Percentiles rank a stretch among this genome's conserved stretches.
Evolutionary conservation across 2,888 invertebrate genomes (phyloP).

Genomic region (Panzeria rudis): DNA sequence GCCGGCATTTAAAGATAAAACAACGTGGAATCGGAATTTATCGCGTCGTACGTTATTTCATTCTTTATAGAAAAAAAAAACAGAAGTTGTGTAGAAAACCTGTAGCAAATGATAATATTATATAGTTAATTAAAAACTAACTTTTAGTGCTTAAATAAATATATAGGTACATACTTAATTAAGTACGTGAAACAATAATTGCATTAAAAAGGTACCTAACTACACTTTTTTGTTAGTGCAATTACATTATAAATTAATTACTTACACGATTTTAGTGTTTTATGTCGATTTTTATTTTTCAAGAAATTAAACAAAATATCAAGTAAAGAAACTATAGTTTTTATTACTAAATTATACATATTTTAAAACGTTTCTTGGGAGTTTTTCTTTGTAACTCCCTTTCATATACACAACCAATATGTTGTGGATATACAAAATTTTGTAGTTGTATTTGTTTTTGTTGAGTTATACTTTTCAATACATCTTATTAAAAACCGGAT

Average conservation of each 20-base stretch:
- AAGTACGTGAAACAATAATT: neutral
- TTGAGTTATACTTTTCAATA: slow-evolving; percentile 17
- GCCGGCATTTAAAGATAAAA: slow-evolving; percentile 67
- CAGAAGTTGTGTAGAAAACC: neutral
- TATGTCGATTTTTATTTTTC: neutral
- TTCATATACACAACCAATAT: neutral
- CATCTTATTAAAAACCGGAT: slow-evolving; percentile 65
- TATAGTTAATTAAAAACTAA: neutral
- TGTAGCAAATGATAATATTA: neutral
- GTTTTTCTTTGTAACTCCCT: slow-evolving; percentile 32
- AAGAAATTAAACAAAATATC: neutral
- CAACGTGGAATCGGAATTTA: neutral
- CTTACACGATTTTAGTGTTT: neutral
- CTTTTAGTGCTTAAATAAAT: neutral
- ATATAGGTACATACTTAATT: too few relatives aligned
- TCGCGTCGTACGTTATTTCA: neutral
- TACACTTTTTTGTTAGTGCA: neutral
- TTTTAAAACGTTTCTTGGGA: neutral
- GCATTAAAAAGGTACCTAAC: neutral
- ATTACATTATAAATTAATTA: neutral
- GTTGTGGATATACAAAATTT: neutral
- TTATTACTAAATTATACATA: neutral
- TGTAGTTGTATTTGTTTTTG: slow-evolving; percentile 21
- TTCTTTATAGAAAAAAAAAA: neutral
- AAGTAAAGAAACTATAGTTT: neutral